Evolutionary conservation across 2,888 invertebrate genomes (phyloP), one percentile per base, ranked within the genome.

Genomic region (Lampropteryx suffumata): DNA sequence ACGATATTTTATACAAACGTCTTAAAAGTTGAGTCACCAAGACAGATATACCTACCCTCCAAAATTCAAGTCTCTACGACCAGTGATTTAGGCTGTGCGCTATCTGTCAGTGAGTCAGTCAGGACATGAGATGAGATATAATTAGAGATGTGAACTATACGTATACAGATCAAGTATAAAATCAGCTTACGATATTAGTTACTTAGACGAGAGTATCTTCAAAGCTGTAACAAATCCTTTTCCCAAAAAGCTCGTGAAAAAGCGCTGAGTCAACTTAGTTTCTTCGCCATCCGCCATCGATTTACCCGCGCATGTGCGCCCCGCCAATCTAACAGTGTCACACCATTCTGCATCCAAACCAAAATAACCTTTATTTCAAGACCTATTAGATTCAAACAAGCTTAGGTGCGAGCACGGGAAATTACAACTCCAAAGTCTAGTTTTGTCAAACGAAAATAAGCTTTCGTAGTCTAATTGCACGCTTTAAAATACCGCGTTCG

Each of bases 241-340:
- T 35, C 42, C 41, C 32, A 14, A 41, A 45, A 50, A 50, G 43
- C 47, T 51, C 32, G 13, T 48, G 29, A 40, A 51, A 57, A 64
- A 59, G 44, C 36, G 62, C 62, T 65, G 65, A 63, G 52, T 59
- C 54, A 46, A 47, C 55, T 51, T 50, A 55, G 51, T 54, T 59
- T 56, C 41, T 34, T 43, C 39, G 50, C 49, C 49, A 73, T 73
- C 75, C 62, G 57, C 65, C 85, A 89, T 89, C 83, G 89, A 89
- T 89, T 87, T 87, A 82, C 70, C 69, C 73, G 89, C 89, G 89
- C 89, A 89, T 88, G 89, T 77, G 85, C 47, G 42, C 37, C 41
- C 52, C 52, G 46, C 52, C 51, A 47, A 47, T 37, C 50, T 6
- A 13, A 26, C 33, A 13, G 13, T 13, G 12, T 27, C 26, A 27